phyloP scores from a whole-genome alignment of 2,113 vertebrate species.

The Oncorhynchus keta region DNA sequence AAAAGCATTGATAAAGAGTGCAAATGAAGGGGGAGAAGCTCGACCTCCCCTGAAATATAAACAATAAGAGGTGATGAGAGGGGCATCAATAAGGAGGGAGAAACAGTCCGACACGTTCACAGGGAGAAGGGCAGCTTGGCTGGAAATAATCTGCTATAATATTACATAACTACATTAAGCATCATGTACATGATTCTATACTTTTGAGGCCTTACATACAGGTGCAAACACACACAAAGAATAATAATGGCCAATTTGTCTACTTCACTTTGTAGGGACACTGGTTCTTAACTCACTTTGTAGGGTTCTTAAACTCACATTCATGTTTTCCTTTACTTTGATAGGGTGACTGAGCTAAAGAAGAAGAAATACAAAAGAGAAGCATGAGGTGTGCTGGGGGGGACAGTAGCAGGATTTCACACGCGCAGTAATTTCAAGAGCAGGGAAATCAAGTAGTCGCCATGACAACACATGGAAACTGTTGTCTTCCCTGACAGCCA shows the following conservation, averaged over 20 bases:
- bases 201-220: neutral
- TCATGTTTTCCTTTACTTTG: neutral
- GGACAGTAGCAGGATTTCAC: neutral
- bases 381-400: neutral
- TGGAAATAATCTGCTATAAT: neutral
- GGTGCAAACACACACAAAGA: neutral
- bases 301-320: neutral
- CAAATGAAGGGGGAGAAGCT: neutral
- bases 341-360: neutral
- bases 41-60: neutral
- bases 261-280: neutral
- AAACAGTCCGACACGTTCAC: neutral
- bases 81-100: neutral
- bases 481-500: constrained; percentile 34
- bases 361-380: neutral
- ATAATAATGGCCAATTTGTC: neutral
- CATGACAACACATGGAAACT: constrained; percentile 45
- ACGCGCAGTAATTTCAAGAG: constrained; percentile 29
- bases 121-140: neutral
- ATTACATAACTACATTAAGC: neutral
- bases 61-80: neutral
- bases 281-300: neutral
- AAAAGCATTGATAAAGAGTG: constrained; percentile 11
- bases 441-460: neutral
- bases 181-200: no score